These are phyloP conservation scores for Procambarus clarkii DNA, from an alignment of 1,140 invertebrate species.

Conservation along the genomic window DNA sequence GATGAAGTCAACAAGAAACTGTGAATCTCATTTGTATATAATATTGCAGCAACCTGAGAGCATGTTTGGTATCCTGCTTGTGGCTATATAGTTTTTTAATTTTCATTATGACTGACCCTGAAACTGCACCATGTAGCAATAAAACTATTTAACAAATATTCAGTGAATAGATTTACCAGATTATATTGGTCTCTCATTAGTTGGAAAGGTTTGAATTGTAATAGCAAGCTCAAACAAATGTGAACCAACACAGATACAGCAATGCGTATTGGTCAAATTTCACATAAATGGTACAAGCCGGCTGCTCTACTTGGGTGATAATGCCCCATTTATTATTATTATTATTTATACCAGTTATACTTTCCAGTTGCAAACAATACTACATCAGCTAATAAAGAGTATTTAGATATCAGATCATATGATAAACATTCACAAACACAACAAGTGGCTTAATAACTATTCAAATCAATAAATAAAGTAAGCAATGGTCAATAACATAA, in stretches of 20 bases:
- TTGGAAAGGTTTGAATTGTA: too few species aligned
- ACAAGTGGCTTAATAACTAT: conserved; percentile 45
- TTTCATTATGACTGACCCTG: background rate
- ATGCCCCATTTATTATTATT: too few species aligned
- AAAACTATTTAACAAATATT: background rate
- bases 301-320: background rate
- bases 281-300: background rate
- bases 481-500: conserved; percentile 8
- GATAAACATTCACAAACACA: conserved; percentile 61
- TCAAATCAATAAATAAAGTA: conserved; percentile 53
- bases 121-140: background rate
- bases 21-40: background rate
- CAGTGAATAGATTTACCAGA: too few species aligned
- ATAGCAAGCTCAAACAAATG: too few species aligned
- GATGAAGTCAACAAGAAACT: conserved; percentile 2
- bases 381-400: conserved; percentile 35
- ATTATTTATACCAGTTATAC: background rate
- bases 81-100: background rate
- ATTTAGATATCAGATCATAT: conserved; percentile 47
- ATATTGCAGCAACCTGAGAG: background rate
- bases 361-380: conserved; percentile 36
- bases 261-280: too few species aligned
- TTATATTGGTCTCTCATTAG: too few species aligned
- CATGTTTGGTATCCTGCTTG: background rate
- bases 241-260: too few species aligned